Evolutionary conservation across 2,797 vertebrate species (phyloP).

Genomic region (Gephyroberyx darwinii): DNA sequence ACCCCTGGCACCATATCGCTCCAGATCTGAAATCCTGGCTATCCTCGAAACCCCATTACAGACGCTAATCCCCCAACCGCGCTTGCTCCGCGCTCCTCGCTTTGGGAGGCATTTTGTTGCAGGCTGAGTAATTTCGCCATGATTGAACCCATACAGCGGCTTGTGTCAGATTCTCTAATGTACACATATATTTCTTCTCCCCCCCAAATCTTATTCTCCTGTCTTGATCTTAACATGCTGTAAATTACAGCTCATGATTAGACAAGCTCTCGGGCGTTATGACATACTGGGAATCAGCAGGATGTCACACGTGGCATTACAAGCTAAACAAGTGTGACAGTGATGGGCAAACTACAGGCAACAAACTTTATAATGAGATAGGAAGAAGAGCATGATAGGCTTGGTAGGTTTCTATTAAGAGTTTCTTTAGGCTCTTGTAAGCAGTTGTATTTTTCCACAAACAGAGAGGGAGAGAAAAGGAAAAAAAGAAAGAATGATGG

Average conservation of each 20-base stretch:
- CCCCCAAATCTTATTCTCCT: constrained; percentile 4
- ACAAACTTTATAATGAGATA: constrained; percentile 30
- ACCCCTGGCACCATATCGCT: constrained; percentile 74
- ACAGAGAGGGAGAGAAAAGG: not conserved
- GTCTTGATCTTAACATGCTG: constrained; percentile 21
- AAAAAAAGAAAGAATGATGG: constrained; percentile 11
- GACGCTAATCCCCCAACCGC: constrained; percentile 70
- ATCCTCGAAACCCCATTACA: constrained; percentile 78
- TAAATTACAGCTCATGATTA: constrained; percentile 15
- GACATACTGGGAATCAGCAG: constrained; percentile 16
- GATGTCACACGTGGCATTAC: not conserved
- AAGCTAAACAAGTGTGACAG: constrained; percentile 10
- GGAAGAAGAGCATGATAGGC: constrained; percentile 5
- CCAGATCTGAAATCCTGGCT: constrained; percentile 75
- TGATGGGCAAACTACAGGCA: constrained; percentile 23
- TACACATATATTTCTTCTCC: constrained; percentile 5
- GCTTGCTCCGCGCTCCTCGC: constrained; percentile 48
- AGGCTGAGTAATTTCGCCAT: constrained; percentile 61
- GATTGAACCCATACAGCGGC: constrained; percentile 41
- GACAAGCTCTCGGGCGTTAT: constrained; percentile 23
- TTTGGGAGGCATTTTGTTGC: constrained; percentile 55
- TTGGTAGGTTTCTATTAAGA: not conserved
- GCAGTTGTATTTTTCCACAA: not conserved
- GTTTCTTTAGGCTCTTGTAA: not conserved
- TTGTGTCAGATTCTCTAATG: constrained; percentile 37